These are phyloP conservation scores for Cerceris rybyensis DNA, from an alignment of 2,888 invertebrate genomes.

Conservation along the genomic window DNA sequence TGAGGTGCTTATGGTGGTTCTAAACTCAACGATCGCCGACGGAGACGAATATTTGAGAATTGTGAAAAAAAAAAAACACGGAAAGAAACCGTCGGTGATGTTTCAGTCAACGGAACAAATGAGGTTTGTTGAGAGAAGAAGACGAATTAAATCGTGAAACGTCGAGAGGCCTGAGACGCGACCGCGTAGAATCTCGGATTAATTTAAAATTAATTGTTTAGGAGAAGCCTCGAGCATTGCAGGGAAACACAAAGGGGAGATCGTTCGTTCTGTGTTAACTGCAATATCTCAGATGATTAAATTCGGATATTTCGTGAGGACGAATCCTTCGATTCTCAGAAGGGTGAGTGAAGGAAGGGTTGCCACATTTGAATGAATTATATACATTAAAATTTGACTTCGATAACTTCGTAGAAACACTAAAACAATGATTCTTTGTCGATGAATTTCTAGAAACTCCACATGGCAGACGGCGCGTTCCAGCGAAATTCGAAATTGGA, in stretches of 20 bases:
- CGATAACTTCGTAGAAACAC: conserved; percentile 14
- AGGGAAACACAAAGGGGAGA: background rate
- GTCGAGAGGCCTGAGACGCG: conserved; percentile 18
- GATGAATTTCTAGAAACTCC: conserved; percentile 53
- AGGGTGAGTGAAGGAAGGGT: background rate
- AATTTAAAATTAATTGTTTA: conserved; percentile 59
- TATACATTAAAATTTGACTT: background rate
- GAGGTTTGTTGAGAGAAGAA: conserved; percentile 13
- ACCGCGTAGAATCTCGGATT: conserved; percentile 47
- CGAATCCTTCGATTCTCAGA: background rate
- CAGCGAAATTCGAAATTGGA: conserved; percentile 35
- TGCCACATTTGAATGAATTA: background rate
- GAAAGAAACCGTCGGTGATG: conserved; percentile 4
- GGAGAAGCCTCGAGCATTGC: background rate
- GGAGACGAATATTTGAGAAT: conserved; percentile 22
- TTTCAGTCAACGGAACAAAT: background rate
- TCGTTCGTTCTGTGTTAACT: conserved; percentile 2
- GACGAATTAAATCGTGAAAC: conserved; percentile 44
- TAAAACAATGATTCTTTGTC: conserved; percentile 37
- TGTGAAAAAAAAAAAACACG: conserved; percentile 14
- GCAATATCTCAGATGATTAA: conserved; percentile 33
- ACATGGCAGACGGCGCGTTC: conserved; percentile 48
- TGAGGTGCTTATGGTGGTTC: conserved; percentile 14
- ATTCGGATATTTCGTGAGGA: conserved; percentile 40
- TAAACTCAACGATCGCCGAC: conserved; percentile 11